A percentile compares a stretch with the other conserved stretches of the same genome.
These are phyloP conservation scores for Zoanthus sociatus DNA, from an alignment of 92 coral and sea anemone genomes.

Conservation along the genomic window DNA sequence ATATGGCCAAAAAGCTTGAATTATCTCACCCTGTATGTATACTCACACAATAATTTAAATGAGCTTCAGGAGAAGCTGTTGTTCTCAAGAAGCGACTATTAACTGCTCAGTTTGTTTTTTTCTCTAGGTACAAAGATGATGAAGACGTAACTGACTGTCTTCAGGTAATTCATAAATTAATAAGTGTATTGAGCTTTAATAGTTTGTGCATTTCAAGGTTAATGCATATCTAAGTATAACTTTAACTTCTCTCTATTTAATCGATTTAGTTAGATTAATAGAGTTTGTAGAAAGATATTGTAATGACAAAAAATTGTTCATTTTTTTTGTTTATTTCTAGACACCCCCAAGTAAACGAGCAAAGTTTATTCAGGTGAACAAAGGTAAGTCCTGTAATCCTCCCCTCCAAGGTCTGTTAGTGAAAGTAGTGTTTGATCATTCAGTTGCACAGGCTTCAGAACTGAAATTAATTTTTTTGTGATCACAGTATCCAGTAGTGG, in stretches of 20 bases:
- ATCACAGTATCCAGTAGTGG: no score
- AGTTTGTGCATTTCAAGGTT: no score
- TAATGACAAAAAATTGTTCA: no score
- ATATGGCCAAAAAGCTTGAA: no score
- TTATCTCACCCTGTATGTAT: no score
- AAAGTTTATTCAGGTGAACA: background rate
- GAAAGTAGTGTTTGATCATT: no score
- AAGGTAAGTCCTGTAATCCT: background rate
- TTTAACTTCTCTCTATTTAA: no score
- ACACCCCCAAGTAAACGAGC: conserved; percentile 44
- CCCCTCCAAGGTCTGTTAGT: no score
- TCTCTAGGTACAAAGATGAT: conserved; percentile 4
- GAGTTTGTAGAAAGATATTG: background rate
- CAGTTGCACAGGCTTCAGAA: no score
- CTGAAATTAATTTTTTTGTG: no score
- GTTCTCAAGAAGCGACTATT: background rate
- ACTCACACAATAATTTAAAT: no score
- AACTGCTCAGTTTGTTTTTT: background rate
- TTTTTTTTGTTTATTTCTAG: background rate
- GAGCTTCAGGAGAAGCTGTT: background rate
- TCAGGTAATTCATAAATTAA: background rate
- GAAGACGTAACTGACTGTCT: conserved; percentile 39
- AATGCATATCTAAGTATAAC: no score
- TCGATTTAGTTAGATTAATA: background rate
- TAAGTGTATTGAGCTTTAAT: background rate